These are phyloP conservation scores for Nysson spinosus DNA, from an alignment of 2,888 invertebrate genomes.

Conservation along the genomic window DNA sequence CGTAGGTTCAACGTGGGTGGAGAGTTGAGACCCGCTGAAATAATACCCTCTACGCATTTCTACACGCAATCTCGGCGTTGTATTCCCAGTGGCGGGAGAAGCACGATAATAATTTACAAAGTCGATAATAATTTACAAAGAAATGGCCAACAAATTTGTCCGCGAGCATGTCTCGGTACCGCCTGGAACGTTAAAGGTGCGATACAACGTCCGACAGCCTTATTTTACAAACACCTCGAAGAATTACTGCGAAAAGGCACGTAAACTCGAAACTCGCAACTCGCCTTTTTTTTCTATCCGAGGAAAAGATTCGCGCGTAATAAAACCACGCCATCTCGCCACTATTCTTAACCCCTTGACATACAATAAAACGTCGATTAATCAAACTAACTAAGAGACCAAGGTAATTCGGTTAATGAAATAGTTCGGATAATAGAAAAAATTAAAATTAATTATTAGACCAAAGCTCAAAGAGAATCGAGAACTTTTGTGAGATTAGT, in stretches of 20 bases:
- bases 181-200: slow-evolving; percentile 4
- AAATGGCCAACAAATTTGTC: slow-evolving; percentile 27
- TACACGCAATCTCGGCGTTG: neutral
- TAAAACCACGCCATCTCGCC: neutral
- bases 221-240: slow-evolving; percentile 32
- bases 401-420: no score
- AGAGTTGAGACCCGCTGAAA: no score
- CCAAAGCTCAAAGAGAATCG: no score
- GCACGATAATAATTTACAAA: neutral
- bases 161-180: slow-evolving; percentile 1
- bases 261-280: slow-evolving; percentile 18
- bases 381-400: no score
- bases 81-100: neutral
- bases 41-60: neutral
- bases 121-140: slow-evolving; percentile 25
- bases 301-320: neutral
- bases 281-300: neutral
- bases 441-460: no score
- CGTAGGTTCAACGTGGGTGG: neutral
- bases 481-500: no score
- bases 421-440: no score
- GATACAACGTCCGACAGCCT: slow-evolving; percentile 7
- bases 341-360: neutral
- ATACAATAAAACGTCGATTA: no score
- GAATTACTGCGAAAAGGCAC: slow-evolving; percentile 18